Evolutionary conservation across 2,888 invertebrate species (phyloP), one percentile per base, ranked within the genome.

Genomic region (Nemapogon koenigi): DNA sequence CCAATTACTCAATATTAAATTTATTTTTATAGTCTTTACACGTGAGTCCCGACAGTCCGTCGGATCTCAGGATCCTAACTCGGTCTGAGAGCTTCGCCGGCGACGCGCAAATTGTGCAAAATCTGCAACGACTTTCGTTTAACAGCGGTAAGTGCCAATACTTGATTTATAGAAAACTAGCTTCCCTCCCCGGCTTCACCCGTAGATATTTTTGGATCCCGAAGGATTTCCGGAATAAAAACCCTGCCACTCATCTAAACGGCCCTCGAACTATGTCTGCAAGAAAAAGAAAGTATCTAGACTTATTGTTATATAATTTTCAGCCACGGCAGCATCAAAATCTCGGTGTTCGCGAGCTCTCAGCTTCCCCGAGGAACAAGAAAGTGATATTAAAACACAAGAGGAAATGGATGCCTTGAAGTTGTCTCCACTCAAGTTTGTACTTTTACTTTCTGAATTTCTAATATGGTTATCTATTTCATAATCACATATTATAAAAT

Each of bases 81-180:
- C 71, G 85, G 44, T 87, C 88, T 1, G 88, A 89, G 52, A 90
- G 89, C 55, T 89, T 88, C 60, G 91, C 88, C 0, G 88, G 88
- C n/a, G 91, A 91, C 59, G 87, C 88, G 4, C 86, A 89, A 52
- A 86, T 91, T 22, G 65, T 89, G 19, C 87, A 87, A 49, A 89
- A 88, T 52, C 60, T 88, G 31, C 86, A 86, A 53, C 79, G 82
- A 54, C 65, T 81, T 39, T 62, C 75, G 0, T 68, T 66, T 46
- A 15, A n/a, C 19, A 16, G 27, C 15, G 3, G 37, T 37, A 28
- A 37, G 37, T 25, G 4, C 7, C 28, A 4, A 8, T 28, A 22
- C 6, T 22, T 22, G 6, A 22, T n/a, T n/a, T n/a, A n/a, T n/a
- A n/a, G n/a, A n/a, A n/a, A 22, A 22, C 22, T 22, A 10, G 22